phyloP scores from a whole-genome alignment of 2,888 invertebrate species.

The Dicyrtoma fusca region DNA sequence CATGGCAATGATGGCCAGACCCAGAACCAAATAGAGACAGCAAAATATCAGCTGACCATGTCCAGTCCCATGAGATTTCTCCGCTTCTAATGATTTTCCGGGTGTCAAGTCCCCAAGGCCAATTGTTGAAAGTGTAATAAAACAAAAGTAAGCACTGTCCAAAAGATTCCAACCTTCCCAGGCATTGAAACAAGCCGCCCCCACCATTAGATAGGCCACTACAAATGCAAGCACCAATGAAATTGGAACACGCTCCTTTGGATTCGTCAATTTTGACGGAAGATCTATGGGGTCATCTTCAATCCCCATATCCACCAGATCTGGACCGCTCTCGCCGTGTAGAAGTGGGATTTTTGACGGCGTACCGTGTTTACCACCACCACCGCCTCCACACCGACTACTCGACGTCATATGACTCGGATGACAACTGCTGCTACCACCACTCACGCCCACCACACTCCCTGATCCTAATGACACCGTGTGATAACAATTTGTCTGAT shows the following conservation, averaged over 20 bases:
- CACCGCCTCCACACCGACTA: background rate
- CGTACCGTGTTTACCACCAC: conserved; percentile 66
- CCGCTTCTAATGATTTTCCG: conserved; percentile 62
- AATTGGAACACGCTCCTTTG: conserved; percentile 65
- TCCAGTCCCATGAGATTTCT: conserved; percentile 59
- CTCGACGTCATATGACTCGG: too few relatives aligned
- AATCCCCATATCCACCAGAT: conserved; percentile 58
- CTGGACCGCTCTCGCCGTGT: conserved; percentile 46
- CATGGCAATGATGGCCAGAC: conserved; percentile 80
- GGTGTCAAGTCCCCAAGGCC: conserved; percentile 79
- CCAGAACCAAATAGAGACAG: conserved; percentile 77
- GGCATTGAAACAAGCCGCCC: conserved; percentile 76
- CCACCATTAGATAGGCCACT: conserved; percentile 73
- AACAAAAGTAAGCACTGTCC: conserved; percentile 82
- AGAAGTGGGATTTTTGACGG: conserved; percentile 76
- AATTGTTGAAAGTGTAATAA: conserved; percentile 80
- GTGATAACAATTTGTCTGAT: background rate
- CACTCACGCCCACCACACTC: conserved; percentile 24
- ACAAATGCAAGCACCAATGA: conserved; percentile 70
- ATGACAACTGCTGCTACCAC: background rate
- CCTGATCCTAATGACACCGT: conserved; percentile 5
- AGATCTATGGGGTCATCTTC: conserved; percentile 43
- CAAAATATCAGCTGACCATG: conserved; percentile 77
- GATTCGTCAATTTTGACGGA: conserved; percentile 56
- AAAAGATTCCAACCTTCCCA: conserved; percentile 73